A percentile compares a stretch with the other conserved stretches of the same genome.
Conservation (phyloP, 2,888 invertebrate genomes). For the Chalcosyrphus nemorum region DNA sequence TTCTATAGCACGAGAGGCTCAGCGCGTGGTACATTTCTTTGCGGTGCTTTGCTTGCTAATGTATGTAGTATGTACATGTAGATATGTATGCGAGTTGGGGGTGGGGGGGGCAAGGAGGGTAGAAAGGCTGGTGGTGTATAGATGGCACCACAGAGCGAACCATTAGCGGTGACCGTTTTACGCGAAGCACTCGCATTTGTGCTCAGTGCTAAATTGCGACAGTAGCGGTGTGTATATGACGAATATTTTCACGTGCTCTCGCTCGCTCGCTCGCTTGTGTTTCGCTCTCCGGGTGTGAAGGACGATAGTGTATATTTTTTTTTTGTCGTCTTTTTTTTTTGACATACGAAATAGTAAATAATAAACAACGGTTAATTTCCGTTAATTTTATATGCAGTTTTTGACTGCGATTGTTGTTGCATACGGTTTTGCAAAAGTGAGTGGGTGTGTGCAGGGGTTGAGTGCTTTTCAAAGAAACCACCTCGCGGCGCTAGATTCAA, state of each 20-base stretch:
- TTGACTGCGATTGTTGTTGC: conserved; percentile 45
- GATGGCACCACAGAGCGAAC: conserved; percentile 64
- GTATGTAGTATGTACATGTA: conserved; percentile 58
- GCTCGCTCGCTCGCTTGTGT: conserved; percentile 62
- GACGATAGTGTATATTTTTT: conserved; percentile 53
- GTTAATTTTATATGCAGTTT: conserved; percentile 61
- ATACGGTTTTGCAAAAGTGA: neutral
- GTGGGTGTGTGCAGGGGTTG: conserved; percentile 21
- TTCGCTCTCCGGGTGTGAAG: conserved; percentile 58
- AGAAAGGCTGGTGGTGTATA: conserved; percentile 1
- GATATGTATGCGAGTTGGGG: conserved; percentile 23
- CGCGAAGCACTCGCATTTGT: conserved; percentile 72
- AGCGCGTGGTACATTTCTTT: conserved; percentile 63
- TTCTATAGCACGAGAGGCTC: conserved; percentile 46
- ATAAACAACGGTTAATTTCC: conserved; percentile 73
- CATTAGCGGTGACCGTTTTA: conserved; percentile 71
- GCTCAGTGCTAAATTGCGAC: conserved; percentile 71
- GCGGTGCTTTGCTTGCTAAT: conserved; percentile 54
- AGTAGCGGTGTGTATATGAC: conserved; percentile 71
- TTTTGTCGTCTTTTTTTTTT: conserved; percentile 32
- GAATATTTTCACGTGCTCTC: conserved; percentile 70
- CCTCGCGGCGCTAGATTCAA: conserved; percentile 44
- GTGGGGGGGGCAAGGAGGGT: neutral
- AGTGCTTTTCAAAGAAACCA: conserved; percentile 46
- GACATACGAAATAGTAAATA: conserved; percentile 66